Percentiles rank a stretch among this genome's conserved stretches.
Evolutionary conservation across 1,140 invertebrate species (phyloP).

Genomic region (Palaemon carinicauda): DNA sequence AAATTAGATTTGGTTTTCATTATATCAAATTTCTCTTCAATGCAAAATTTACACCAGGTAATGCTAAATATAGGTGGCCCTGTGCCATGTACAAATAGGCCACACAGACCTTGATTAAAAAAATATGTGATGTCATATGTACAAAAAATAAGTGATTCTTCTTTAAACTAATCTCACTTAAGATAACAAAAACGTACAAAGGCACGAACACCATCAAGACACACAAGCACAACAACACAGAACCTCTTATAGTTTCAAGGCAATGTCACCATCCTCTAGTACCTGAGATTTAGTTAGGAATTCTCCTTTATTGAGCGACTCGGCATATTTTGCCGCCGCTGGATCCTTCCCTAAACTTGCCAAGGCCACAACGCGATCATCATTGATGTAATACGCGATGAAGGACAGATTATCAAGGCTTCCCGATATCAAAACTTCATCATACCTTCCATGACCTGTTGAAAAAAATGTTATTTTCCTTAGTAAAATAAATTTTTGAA

Average conservation of each 20-base stretch:
- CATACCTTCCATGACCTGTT: slow-evolving; percentile 77
- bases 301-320: slow-evolving; percentile 39
- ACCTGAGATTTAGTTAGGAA: slow-evolving; percentile 50
- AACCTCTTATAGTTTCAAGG: background rate
- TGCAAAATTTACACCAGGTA: no score
- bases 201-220: background rate
- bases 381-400: slow-evolving; percentile 78
- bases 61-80: no score
- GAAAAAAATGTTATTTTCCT: no score
- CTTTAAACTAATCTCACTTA: no score
- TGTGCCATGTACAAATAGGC: no score
- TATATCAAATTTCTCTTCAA: no score
- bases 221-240: background rate
- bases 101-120: no score
- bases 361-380: slow-evolving; percentile 79
- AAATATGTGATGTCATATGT: no score
- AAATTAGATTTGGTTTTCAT: no score
- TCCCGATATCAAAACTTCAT: slow-evolving; percentile 79
- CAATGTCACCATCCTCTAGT: slow-evolving; percentile 42
- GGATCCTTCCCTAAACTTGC: slow-evolving; percentile 84
- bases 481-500: no score
- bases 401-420: slow-evolving; percentile 82
- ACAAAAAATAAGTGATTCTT: no score
- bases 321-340: slow-evolving; percentile 76
- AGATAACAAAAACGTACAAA: background rate